A percentile compares a stretch with the other conserved stretches of the same genome.
These are phyloP conservation scores for Thamnaconus septentrionalis DNA, from an alignment of 2,113 vertebrate genomes.

Conservation along the genomic window DNA sequence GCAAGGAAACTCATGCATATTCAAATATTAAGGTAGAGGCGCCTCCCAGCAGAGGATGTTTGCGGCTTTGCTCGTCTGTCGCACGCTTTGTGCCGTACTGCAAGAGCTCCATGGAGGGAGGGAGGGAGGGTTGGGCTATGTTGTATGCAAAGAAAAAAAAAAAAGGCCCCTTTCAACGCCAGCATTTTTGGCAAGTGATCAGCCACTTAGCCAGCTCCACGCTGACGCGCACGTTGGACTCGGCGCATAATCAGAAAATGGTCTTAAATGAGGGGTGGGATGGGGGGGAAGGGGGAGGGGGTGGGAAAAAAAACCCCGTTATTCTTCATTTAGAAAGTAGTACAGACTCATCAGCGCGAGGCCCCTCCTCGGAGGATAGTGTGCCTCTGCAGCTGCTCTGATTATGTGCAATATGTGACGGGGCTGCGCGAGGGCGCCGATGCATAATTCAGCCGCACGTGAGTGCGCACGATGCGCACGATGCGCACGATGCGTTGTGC, in stretches of 20 bases:
- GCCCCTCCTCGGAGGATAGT: slow-evolving; percentile 13
- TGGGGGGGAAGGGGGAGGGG: neutral
- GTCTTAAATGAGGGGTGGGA: slow-evolving; percentile 8
- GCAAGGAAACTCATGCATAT: slow-evolving; percentile 65
- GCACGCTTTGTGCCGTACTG: slow-evolving; percentile 47
- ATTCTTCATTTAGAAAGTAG: slow-evolving; percentile 45
- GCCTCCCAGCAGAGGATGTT: slow-evolving; percentile 37
- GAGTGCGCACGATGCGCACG: neutral
- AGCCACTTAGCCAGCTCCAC: slow-evolving; percentile 25
- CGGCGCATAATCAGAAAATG: slow-evolving; percentile 34
- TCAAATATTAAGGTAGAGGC: slow-evolving; percentile 42
- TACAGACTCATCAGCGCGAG: slow-evolving; percentile 41
- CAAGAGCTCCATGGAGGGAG: slow-evolving; percentile 29
- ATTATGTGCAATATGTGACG: slow-evolving; percentile 37
- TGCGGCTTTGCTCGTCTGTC: slow-evolving; percentile 52
- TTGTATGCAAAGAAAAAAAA: neutral
- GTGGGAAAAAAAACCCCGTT: slow-evolving; percentile 36
- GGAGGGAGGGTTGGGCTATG: no score
- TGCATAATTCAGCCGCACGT: slow-evolving; percentile 41
- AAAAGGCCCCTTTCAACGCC: slow-evolving; percentile 42
- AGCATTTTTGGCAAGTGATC: slow-evolving; percentile 38
- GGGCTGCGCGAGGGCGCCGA: slow-evolving; percentile 12
- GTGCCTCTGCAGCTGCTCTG: slow-evolving; percentile 27
- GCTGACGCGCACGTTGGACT: slow-evolving; percentile 28
- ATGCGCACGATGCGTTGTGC: slow-evolving; percentile 48